Conservation (phyloP, 2,113 vertebrate genomes). For the Gorsachius goisagi region DNA sequence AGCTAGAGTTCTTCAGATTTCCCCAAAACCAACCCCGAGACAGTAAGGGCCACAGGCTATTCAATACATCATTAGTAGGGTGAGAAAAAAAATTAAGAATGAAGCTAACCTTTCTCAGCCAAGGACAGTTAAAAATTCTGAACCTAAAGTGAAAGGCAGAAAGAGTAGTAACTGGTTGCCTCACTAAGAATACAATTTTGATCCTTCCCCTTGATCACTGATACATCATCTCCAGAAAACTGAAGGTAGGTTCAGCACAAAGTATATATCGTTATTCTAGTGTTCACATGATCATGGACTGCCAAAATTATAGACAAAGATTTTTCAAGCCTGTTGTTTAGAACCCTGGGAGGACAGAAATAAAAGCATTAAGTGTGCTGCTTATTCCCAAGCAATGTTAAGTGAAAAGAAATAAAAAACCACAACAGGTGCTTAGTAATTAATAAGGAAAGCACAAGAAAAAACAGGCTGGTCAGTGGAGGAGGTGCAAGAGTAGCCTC, state of each 20-base stretch:
- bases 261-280: not conserved
- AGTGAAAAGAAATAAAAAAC: not conserved
- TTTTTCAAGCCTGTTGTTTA: not conserved
- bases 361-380: not conserved
- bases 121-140: not conserved
- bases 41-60: not conserved
- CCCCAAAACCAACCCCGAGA: not conserved
- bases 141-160: not conserved
- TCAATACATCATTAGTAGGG: not conserved
- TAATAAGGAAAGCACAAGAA: not conserved
- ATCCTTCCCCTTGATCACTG: not conserved
- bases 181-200: not conserved
- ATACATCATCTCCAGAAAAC: not conserved
- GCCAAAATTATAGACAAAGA: not conserved
- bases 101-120: not conserved
- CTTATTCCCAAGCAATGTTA: not conserved
- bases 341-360: not conserved
- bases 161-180: not conserved
- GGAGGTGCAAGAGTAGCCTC: not conserved
- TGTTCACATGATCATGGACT: rapidly evolving
- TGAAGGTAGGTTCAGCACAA: not conserved
- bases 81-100: not conserved
- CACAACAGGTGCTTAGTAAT: not conserved
- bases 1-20: not conserved
- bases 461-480: not conserved